Conservation (phyloP, 2,113 vertebrate genomes). For the Caracal caracal region DNA sequence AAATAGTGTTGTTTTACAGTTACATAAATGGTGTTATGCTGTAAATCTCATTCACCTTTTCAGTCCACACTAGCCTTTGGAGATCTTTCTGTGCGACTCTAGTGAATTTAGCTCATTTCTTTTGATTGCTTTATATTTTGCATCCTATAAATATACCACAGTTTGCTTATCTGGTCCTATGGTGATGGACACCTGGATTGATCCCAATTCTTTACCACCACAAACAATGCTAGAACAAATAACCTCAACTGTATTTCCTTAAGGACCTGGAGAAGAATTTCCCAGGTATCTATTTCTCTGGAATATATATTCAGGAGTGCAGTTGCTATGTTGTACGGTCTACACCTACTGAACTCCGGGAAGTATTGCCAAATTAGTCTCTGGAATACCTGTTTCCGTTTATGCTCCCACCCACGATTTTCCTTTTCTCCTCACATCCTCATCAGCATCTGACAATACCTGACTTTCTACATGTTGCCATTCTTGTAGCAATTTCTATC, state of each 20-base stretch:
- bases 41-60: slow-evolving; percentile 41
- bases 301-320: not conserved
- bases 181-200: not conserved
- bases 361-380: not conserved
- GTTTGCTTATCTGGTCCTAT: not conserved
- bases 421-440: slow-evolving; percentile 12
- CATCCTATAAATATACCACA: not conserved
- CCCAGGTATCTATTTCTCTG: not conserved
- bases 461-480: slow-evolving; percentile 25
- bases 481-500: slow-evolving; percentile 16
- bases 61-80: not conserved
- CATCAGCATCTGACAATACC: not conserved
- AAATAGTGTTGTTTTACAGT: slow-evolving; percentile 41
- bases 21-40: slow-evolving; percentile 20
- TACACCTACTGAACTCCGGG: not conserved
- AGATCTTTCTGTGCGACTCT: not conserved
- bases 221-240: not conserved
- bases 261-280: not conserved
- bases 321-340: not conserved
- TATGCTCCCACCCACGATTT: not conserved
- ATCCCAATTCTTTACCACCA: slow-evolving; percentile 38
- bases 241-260: not conserved
- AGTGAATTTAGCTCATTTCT: slow-evolving; percentile 33
- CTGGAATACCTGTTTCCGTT: not conserved
- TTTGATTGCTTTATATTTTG: slow-evolving; percentile 45